phyloP scores from a whole-genome alignment of 2,888 invertebrate genomes.

The Lasius platythorax region DNA sequence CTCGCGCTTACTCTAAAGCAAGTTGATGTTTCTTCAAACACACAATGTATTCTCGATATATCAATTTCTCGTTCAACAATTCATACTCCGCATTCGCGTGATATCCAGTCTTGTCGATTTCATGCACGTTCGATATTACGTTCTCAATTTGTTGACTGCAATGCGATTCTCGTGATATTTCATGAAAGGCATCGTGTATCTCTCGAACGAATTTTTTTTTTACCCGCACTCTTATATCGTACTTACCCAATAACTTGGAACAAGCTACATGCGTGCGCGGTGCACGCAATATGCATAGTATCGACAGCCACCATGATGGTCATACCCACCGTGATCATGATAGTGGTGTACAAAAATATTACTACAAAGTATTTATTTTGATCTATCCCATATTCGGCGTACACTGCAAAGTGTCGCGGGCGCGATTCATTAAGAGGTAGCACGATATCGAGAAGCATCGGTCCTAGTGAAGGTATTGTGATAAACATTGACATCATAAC shows the following conservation, averaged over 20 bases:
- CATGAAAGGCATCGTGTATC: background rate
- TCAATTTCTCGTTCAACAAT: background rate
- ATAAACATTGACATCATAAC: constrained; percentile 12
- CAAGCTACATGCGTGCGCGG: constrained; percentile 39
- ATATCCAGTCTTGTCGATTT: background rate
- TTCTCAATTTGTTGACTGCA: constrained; percentile 27
- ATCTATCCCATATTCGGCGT: constrained; percentile 21
- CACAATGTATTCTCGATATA: constrained; percentile 31
- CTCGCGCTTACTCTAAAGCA: constrained; percentile 27
- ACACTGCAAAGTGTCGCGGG: background rate
- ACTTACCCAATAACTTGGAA: constrained; percentile 37
- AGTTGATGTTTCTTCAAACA: constrained; percentile 47
- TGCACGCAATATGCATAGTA: constrained; percentile 33
- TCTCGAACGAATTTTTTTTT: background rate
- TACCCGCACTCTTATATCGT: background rate
- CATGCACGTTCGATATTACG: background rate
- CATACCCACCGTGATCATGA: background rate
- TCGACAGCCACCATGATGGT: constrained; percentile 17
- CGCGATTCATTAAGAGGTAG: constrained; percentile 40
- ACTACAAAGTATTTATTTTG: constrained; percentile 4
- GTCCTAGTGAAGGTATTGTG: constrained; percentile 15
- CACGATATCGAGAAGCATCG: constrained; percentile 23
- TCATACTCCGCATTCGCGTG: background rate
- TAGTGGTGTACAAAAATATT: background rate
- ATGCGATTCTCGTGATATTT: background rate